Evolutionary conservation across 1,140 invertebrate genomes (phyloP), one percentile per base, ranked within the genome.

Genomic region (Meloidogyne floridensis): DNA sequence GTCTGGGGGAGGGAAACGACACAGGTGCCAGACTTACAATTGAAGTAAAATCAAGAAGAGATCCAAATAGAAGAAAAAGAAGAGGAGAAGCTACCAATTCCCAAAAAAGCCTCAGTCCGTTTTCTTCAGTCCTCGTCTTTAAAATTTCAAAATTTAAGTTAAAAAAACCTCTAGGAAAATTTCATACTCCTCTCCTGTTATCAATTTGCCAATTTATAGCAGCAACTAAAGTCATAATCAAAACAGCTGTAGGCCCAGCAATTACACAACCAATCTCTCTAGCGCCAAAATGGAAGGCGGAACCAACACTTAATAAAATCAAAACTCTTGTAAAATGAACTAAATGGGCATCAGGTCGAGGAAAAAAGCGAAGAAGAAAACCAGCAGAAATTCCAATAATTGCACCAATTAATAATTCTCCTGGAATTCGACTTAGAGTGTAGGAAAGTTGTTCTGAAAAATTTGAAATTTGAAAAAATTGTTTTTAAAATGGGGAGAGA

Each of bases 171-270:
- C n/a, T 3, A 20, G 0, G 10, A 59, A 75, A 18, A 1, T 32
- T 18, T 6, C 4, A 95, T 95, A 73, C 90, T 93, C 87, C 91
- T 77, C 92, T 91, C 87, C 94, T 93, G 84, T 94, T 95, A 15
- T 94, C 94, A 87, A 96, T 93, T 47, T 96, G 93, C 53, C 94
- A 93, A 85, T 95, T 90, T 75, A 95, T 89, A 7, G 95, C 94
- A 59, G 93, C 91, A 20, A 87, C 86, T 82, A 92, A 74, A 83
- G 70, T 92, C 78, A 77, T 95, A 92, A 78, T 95, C 90, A 90
- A 95, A 92, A 80, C 96, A 13, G 86, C 59, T 54, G 89, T 74
- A 32, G 87, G 87, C 2, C 86, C 86, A 59, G 84, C 81, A 54
- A 87, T 84, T 10, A 72, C 70, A 75, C 86, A 88, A 43, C 77